These are phyloP conservation scores for Yasuhikotakia modesta DNA, from an alignment of 2,797 vertebrate species.

Conservation along the genomic window DNA sequence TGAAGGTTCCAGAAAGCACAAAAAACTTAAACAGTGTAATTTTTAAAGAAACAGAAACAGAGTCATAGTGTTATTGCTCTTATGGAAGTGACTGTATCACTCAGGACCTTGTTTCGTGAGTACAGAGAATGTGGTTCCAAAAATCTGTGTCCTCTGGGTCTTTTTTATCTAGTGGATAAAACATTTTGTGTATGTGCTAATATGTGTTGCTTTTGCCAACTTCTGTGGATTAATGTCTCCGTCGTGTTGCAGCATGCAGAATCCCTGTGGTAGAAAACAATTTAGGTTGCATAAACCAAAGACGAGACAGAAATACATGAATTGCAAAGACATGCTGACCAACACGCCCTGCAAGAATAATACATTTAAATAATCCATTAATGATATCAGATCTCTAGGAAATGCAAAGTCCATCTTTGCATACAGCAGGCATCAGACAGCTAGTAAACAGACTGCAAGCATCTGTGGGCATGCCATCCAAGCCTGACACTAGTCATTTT, in stretches of 20 bases:
- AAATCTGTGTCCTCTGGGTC: conserved; percentile 24
- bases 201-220: conserved; percentile 15
- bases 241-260: conserved; percentile 44
- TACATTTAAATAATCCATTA: background rate
- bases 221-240: conserved; percentile 4
- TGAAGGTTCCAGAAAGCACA: no score
- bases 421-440: background rate
- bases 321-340: conserved; percentile 11
- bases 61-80: background rate
- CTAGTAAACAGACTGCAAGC: background rate
- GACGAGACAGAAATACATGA: conserved; percentile 14
- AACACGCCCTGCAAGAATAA: conserved; percentile 1
- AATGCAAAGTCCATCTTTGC: background rate
- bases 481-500: background rate
- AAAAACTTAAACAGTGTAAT: no score
- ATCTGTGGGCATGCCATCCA: background rate
- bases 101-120: conserved; percentile 3
- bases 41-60: background rate
- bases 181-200: conserved; percentile 24
- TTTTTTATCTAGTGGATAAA: conserved; percentile 27
- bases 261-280: conserved; percentile 23
- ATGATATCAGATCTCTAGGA: conserved; percentile 2
- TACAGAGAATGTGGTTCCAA: background rate
- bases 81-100: background rate
- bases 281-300: conserved; percentile 42